Evolutionary conservation across 2,113 vertebrate genomes (phyloP), one percentile per base, ranked within the genome.

Genomic region (Nycticebus coucang): DNA sequence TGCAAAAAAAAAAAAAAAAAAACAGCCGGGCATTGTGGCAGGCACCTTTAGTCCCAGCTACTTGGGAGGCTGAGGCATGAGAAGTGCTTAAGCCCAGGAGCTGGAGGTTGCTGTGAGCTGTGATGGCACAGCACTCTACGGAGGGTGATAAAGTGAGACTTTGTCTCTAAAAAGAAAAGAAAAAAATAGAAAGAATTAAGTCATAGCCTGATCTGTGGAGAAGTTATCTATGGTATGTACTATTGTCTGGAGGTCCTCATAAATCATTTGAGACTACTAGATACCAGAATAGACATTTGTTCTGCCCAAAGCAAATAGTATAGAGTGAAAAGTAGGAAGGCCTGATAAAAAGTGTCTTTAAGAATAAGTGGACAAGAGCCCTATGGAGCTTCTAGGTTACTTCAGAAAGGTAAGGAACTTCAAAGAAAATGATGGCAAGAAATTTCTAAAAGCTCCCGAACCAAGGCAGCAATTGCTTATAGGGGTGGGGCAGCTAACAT

Each of bases 261-360:
- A 87, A 90, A 59, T 89, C 45, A 94, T 80, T 45, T 71, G 45
- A 94, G 77, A 93, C 14, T 26, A 72, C 55, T 24, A 87, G 21
- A 89, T 50, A 87, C 7, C 69, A 89, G 11, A 84, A 83, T 26
- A 93, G 69, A 15, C 19, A 84, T 12, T 59, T 94, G 30, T 66
- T 94, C 21, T 78, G 59, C 57, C 72, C 88, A 89, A 95, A 68
- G 75, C 37, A 96, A 90, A 90, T 72, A 14, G 77, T 94, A 26
- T 87, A 7, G 11, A 93, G 1, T 83, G 45, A 93, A 72, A 92
- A 89, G 57, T 89, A 55, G 55, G 41, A 81, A 80, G 64, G 41
- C 6, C 62, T 83, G 24, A 85, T 85, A 77, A n/a, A 80, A 85
- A 30, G 28, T 53, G 91, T 78, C 55, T 19, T 77, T 72, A 82